Conservation (phyloP, 2,113 vertebrate genomes). For the Agapornis roseicollis region DNA sequence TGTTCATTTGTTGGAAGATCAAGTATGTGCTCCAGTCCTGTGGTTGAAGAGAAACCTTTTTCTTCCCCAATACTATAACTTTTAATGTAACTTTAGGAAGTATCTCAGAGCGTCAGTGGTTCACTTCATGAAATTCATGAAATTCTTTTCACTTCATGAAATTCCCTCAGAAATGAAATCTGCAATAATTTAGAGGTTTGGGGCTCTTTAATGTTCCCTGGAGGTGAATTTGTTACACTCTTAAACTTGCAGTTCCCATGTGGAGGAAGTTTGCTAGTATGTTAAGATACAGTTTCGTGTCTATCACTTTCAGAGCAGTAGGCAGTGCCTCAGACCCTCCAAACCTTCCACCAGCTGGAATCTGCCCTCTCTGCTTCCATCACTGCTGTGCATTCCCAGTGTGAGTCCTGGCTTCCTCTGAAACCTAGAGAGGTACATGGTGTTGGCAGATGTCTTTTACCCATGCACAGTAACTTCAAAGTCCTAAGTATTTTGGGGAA, state of each 20-base stretch:
- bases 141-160: too few species aligned
- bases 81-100: not conserved
- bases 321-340: not conserved
- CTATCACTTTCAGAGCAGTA: not conserved
- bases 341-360: not conserved
- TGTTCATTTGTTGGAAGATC: not conserved
- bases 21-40: accelerated
- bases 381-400: not conserved
- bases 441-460: not conserved
- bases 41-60: not conserved
- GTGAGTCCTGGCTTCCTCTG: not conserved
- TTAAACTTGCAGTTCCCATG: not conserved
- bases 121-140: too few species aligned
- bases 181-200: not conserved
- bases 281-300: not conserved
- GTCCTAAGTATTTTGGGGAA: not conserved
- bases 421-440: accelerated
- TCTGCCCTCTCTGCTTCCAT: not conserved
- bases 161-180: not conserved
- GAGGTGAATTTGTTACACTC: not conserved
- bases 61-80: not conserved
- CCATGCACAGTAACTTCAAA: accelerated
- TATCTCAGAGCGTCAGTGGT: not conserved
- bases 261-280: not conserved
- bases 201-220: not conserved